These are phyloP conservation scores for Brachionus plicatilis DNA, from an alignment of 1,140 invertebrate genomes.

Conservation along the genomic window DNA sequence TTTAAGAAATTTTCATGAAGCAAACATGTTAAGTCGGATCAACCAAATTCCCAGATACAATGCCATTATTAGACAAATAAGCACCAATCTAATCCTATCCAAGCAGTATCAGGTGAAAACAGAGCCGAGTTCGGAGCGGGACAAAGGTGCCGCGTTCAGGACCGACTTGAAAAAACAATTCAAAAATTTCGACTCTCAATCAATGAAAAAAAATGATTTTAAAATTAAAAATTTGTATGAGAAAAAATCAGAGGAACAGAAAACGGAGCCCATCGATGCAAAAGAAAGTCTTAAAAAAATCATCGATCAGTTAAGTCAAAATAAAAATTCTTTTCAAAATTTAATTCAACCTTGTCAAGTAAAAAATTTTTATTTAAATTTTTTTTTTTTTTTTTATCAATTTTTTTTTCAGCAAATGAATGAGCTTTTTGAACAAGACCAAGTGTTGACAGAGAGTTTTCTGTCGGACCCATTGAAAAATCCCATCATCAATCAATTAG, in stretches of 20 bases:
- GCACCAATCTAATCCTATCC: not conserved
- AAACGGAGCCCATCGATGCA: not conserved
- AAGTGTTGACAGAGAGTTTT: not conserved
- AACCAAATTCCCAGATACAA: not conserved
- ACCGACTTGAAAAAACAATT: not conserved
- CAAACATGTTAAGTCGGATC: conserved; percentile 8
- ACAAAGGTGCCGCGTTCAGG: not conserved
- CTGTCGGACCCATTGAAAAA: not conserved
- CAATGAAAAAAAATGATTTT: not conserved
- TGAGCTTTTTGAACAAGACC: not conserved
- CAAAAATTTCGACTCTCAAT: not conserved
- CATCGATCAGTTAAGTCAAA: not conserved
- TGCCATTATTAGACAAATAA: conserved; percentile 4
- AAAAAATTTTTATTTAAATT: not conserved
- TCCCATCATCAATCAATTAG: not conserved
- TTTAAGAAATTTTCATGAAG: not conserved
- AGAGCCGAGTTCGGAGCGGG: not conserved
- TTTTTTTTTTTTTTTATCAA: not conserved
- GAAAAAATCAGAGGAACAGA: not conserved
- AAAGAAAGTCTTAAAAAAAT: not conserved
- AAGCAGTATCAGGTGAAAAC: not conserved
- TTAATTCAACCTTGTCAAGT: not conserved
- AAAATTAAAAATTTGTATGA: not conserved
- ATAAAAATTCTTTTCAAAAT: conserved; percentile 18
- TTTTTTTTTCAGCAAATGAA: not conserved